A percentile compares a stretch with the other conserved stretches of the same genome.
Evolutionary conservation across 1,140 invertebrate genomes (phyloP).

Genomic region (Drepana arcuata): DNA sequence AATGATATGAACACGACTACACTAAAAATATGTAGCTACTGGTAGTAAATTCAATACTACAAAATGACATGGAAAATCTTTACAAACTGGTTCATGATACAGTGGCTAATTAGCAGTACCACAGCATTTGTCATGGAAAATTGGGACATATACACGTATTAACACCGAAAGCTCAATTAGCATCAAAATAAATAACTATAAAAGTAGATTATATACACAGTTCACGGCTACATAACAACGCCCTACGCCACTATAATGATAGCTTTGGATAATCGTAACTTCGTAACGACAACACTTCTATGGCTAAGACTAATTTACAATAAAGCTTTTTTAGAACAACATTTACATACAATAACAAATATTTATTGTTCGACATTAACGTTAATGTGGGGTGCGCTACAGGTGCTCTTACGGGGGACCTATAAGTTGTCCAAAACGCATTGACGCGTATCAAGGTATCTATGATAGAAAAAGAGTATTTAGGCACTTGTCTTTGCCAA

Average conservation of each 20-base stretch:
- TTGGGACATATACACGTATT: conserved; percentile 25
- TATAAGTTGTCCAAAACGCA: too few relatives aligned
- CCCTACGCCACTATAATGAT: conserved; percentile 50
- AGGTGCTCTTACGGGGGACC: too few relatives aligned
- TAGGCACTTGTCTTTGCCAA: too few relatives aligned
- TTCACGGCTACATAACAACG: conserved; percentile 36
- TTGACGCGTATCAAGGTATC: too few relatives aligned
- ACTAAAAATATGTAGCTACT: too few relatives aligned
- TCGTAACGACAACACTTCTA: conserved; percentile 45
- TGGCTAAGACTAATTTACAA: conserved; percentile 57
- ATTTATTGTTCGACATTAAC: conserved; percentile 25
- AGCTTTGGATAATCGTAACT: conserved; percentile 59
- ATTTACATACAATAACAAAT: conserved; percentile 55
- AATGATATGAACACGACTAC: conserved; percentile 23
- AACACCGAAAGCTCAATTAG: conserved; percentile 41
- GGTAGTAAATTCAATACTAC: too few relatives aligned
- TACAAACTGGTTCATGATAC: too few relatives aligned
- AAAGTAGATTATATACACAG: conserved; percentile 47
- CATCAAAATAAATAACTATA: conserved; percentile 61
- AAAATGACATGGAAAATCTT: too few relatives aligned
- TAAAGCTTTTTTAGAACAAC: conserved; percentile 66
- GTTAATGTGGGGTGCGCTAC: background rate
- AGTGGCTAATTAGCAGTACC: too few relatives aligned
- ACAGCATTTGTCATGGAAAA: conserved; percentile 48
- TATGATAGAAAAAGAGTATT: too few relatives aligned